Evolutionary conservation across 92 coral and sea anemone genomes (phyloP).

Genomic region (Ricordea florida): DNA sequence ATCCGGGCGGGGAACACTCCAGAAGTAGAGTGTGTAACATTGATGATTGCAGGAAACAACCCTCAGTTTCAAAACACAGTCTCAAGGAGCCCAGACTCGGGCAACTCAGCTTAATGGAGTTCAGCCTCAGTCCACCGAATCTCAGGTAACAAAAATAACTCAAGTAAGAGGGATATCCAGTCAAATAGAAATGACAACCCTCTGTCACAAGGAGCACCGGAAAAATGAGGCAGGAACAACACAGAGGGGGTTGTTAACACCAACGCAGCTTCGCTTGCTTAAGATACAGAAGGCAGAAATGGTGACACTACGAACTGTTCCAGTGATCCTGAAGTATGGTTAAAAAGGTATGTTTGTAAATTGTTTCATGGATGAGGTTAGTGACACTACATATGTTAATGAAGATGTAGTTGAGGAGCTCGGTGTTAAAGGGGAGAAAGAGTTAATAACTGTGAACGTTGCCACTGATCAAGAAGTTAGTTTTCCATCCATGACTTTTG

Average conservation of each 20-base stretch:
- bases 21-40: too few relatives aligned
- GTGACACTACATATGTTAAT: too few relatives aligned
- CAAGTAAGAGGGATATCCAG: too few relatives aligned
- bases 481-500: slow-evolving; percentile 28
- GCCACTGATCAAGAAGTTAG: slow-evolving; percentile 28
- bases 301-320: slow-evolving; percentile 43
- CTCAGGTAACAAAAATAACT: too few relatives aligned
- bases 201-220: too few relatives aligned
- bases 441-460: slow-evolving; percentile 10
- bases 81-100: too few relatives aligned
- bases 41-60: not conserved
- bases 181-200: too few relatives aligned
- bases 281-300: slow-evolving; percentile 8
- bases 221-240: too few relatives aligned
- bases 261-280: too few relatives aligned
- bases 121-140: too few relatives aligned
- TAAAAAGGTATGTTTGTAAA: slow-evolving; percentile 22
- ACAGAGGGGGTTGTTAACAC: slow-evolving; percentile 13
- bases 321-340: slow-evolving; percentile 31
- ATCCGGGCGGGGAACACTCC: not conserved
- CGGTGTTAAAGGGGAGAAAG: slow-evolving; percentile 28
- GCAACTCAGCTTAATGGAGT: too few relatives aligned
- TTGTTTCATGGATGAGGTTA: slow-evolving; percentile 42
- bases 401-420: slow-evolving; percentile 28
- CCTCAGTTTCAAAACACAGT: too few relatives aligned